Conservation (phyloP, 2,113 vertebrate genomes). For the Dipodomys ordii region DNA sequence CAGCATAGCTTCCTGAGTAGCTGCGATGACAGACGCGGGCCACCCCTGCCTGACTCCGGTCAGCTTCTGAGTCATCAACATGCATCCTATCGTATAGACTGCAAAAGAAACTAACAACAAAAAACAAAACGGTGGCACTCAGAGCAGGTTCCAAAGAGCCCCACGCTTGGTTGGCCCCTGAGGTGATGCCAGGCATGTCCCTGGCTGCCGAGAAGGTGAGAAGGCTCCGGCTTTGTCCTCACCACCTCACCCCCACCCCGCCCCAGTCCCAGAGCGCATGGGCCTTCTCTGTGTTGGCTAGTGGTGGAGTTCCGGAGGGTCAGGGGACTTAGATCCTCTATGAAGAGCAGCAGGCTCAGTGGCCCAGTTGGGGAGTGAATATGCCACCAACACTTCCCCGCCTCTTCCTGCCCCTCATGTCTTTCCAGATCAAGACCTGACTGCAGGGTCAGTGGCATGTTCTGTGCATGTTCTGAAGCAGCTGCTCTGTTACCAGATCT, state of each 20-base stretch:
- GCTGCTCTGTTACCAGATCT: neutral
- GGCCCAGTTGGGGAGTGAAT: neutral
- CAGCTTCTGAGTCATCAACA: neutral
- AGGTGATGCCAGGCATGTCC: neutral
- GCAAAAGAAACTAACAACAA: no score
- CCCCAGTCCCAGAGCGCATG: neutral
- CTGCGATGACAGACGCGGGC: no score
- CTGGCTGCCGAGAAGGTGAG: neutral
- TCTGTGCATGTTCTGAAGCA: neutral
- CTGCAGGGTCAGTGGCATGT: neutral
- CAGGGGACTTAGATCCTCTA: neutral
- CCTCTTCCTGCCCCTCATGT: no score
- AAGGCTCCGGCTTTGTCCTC: neutral
- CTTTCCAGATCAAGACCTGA: no score
- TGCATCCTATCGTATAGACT: rapidly evolving
- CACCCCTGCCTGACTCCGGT: no score
- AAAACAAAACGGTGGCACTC: neutral
- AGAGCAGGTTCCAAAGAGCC: neutral
- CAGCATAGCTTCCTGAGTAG: no score
- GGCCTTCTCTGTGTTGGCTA: no score
- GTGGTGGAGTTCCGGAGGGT: neutral
- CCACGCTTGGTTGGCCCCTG: no score
- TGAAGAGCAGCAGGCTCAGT: neutral
- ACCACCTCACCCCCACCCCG: no score
- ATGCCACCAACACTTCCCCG: rapidly evolving